Percentiles rank a stretch among this genome's conserved stretches.
Evolutionary conservation across 2,113 vertebrate species (phyloP).

Genomic region (Dipodomys spectabilis): DNA sequence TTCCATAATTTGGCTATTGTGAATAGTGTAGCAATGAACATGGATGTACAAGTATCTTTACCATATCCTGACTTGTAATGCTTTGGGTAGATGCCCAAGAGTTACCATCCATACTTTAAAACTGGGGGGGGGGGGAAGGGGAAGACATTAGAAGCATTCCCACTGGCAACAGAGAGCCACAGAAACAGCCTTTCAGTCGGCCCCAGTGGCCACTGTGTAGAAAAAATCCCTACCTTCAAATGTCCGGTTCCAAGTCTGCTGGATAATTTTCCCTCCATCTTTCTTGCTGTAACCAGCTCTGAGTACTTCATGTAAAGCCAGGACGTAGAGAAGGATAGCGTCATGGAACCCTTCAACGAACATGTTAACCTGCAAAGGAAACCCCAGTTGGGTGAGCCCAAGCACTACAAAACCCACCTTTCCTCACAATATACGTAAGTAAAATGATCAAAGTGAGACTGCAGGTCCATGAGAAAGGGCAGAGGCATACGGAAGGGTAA

Average conservation of each 20-base stretch:
- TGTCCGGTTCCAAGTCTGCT: slow-evolving; percentile 95
- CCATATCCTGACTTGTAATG: no score
- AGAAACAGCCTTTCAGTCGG: not conserved
- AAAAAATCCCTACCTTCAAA: slow-evolving; percentile 92
- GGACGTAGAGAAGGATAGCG: slow-evolving; percentile 94
- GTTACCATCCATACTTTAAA: not conserved
- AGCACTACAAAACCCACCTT: not conserved
- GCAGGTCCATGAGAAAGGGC: not conserved
- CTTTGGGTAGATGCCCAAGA: no score
- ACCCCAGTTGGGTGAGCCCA: slow-evolving; percentile 23
- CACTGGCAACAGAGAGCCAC: not conserved
- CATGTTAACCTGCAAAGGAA: slow-evolving; percentile 94
- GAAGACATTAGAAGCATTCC: not conserved
- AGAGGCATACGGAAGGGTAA: not conserved
- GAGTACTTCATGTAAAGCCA: slow-evolving; percentile 94
- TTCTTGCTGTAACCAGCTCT: slow-evolving; percentile 93
- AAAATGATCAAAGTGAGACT: not conserved
- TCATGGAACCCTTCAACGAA: slow-evolving; percentile 99
- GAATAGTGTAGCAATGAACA: no score
- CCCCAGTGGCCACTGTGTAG: not conserved
- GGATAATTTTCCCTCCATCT: slow-evolving; percentile 94
- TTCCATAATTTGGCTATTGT: no score
- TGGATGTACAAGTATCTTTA: no score
- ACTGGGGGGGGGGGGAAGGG: not conserved
- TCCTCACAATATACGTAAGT: not conserved